phyloP scores from a whole-genome alignment of 2,888 invertebrate species.

The Iphiclides podalirius region DNA sequence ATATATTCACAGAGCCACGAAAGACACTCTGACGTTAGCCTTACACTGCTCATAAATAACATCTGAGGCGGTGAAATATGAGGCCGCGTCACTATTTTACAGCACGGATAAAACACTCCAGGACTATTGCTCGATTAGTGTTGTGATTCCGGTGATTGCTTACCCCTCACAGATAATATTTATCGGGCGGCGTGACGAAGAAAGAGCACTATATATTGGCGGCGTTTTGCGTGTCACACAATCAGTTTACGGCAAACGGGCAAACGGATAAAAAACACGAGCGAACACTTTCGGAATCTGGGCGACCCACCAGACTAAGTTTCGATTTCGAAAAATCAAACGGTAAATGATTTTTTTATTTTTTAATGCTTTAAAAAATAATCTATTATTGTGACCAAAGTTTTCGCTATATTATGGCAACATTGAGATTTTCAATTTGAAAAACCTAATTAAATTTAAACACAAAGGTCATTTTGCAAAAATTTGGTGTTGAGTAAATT shows the following conservation, averaged over 20 bases:
- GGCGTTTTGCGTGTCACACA: not conserved
- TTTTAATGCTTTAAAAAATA: not conserved
- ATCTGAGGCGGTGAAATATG: conserved; percentile 22
- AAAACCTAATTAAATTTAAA: no score
- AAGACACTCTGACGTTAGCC: conserved; percentile 4
- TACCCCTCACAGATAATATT: conserved; percentile 13
- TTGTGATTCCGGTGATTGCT: conserved; percentile 11
- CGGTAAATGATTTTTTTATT: conserved; percentile 11
- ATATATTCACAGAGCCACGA: not conserved
- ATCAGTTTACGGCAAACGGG: not conserved
- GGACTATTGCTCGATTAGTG: conserved; percentile 8
- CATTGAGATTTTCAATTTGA: no score
- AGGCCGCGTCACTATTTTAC: conserved; percentile 29
- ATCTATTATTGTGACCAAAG: not conserved
- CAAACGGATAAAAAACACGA: not conserved
- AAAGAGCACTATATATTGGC: conserved; percentile 18
- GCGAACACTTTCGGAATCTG: not conserved
- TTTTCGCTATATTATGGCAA: no score
- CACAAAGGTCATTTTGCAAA: no score
- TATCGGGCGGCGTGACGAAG: conserved; percentile 10
- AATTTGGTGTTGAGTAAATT: no score
- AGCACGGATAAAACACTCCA: conserved; percentile 18
- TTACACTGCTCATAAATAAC: conserved; percentile 7
- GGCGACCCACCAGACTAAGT: not conserved
- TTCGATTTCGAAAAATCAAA: not conserved